Evolutionary conservation across 2,113 vertebrate genomes (phyloP), one percentile per base, ranked within the genome.

Genomic region (Bettongia penicillata): DNA sequence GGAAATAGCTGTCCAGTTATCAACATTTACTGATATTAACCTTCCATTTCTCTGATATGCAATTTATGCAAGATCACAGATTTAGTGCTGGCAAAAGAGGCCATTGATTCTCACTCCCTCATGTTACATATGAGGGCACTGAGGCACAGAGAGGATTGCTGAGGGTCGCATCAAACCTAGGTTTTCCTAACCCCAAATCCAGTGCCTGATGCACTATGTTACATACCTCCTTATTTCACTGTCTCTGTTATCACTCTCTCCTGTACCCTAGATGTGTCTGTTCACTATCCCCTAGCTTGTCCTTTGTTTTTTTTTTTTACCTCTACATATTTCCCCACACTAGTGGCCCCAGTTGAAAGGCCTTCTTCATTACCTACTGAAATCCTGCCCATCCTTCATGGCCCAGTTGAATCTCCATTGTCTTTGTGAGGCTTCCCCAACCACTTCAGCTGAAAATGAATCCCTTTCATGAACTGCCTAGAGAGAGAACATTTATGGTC

Each of bases 81-180:
- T 68, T 68, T 68, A 31, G 57, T 37, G 28, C 61, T 68, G 61
- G 31, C 37, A 68, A 68, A 12, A 68, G 12, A 37, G 11, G 3
- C 61, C 61, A 37, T 12, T 68, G 57, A 37, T 68, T 37, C 31
- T 12, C 55, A 57, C 26, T 57, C 26, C 55, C 26, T 14, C 93
- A 31, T 31, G 77, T 51, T 51, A 48, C 53, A 57, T 89, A 37
- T 23, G 57, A 84, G 25, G 19, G 53, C 91, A 91, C n/a, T 49
- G 84, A 94, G 3, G 47, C 48, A 92, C 90, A 90, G 91, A 84
- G 55, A 93, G 51, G 51, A 91, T 94, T 91, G 24, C n/a, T 51
- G 3, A 31, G 84, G 23, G 52, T 84, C 57, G 61, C 48, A 91
- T 14, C 50, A 90, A 51, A 90, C 14, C 14, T 14, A 77, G 12